phyloP scores from a whole-genome alignment of 2,797 vertebrate species.

The Rhyacichthys aspro region DNA sequence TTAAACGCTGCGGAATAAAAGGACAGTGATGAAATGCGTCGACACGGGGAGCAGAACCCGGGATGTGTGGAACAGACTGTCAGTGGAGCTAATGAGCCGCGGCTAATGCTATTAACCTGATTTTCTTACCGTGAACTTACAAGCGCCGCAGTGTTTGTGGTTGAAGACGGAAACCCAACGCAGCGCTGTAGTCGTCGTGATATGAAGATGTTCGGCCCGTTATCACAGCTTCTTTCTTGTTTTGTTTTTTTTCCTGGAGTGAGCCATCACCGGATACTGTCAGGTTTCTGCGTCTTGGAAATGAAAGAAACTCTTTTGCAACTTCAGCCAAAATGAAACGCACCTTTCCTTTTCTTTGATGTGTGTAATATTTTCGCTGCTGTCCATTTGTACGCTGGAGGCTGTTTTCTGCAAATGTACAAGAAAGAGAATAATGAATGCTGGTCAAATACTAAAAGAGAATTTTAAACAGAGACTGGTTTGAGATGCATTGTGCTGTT shows the following conservation, averaged over 20 bases:
- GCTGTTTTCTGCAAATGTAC: conserved; percentile 25
- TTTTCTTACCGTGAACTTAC: conserved; percentile 30
- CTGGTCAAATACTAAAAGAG: conserved; percentile 7
- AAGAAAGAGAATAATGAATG: conserved; percentile 2
- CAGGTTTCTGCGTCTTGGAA: conserved; percentile 3
- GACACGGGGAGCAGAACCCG: conserved; percentile 26
- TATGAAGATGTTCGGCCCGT: not conserved
- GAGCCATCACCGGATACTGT: conserved; percentile 2
- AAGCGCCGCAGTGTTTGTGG: conserved; percentile 14
- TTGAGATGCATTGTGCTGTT: too few species aligned
- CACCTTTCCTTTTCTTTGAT: conserved; percentile 15
- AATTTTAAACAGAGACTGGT: conserved; percentile 2
- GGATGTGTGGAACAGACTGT: conserved; percentile 36
- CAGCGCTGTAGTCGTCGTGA: not conserved
- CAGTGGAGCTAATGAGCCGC: conserved; percentile 49
- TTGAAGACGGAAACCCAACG: conserved; percentile 16
- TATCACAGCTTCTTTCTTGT: conserved; percentile 19
- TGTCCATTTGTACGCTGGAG: conserved; percentile 20
- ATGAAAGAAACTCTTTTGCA: conserved; percentile 30
- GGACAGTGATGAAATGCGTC: conserved; percentile 41
- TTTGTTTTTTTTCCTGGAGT: too few species aligned
- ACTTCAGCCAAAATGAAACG: conserved; percentile 31
- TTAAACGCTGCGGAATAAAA: conserved; percentile 55
- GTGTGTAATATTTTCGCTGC: conserved; percentile 8
- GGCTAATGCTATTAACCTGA: conserved; percentile 53